These are phyloP conservation scores for human (Homo sapiens) DNA, from an alignment of 2,113 vertebrate genomes.

Conservation along the genomic window DNA sequence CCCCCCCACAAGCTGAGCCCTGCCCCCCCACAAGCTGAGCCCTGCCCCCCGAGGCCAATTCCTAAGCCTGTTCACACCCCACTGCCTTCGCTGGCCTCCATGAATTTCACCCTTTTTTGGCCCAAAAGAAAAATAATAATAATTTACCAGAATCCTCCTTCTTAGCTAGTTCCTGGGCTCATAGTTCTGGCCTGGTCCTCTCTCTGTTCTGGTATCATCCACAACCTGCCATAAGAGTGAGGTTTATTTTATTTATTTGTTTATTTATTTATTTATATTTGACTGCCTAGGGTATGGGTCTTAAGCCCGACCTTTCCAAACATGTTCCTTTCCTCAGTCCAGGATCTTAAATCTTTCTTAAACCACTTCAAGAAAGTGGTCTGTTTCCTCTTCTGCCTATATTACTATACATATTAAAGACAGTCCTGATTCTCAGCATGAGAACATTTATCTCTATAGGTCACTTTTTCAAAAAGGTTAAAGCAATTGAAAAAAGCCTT, in stretches of 20 bases:
- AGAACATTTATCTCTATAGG: slow-evolving; percentile 68
- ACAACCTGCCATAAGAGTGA: neutral
- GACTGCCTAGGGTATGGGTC: neutral
- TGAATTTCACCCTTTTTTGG: neutral
- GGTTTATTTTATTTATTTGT: neutral
- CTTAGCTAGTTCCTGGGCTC: neutral
- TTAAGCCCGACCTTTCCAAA: neutral
- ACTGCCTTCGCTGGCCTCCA: neutral
- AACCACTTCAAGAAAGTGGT: neutral
- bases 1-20: neutral
- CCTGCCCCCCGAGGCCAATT: neutral
- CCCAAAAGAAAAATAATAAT: neutral
- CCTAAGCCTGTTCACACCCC: neutral
- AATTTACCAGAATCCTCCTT: neutral
- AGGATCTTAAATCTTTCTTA: slow-evolving; percentile 35
- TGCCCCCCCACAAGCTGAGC: neutral
- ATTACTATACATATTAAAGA: neutral
- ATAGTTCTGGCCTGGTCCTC: neutral
- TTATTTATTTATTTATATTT: neutral
- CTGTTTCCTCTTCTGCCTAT: neutral
- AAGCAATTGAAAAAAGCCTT: slow-evolving; percentile 69
- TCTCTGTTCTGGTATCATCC: neutral
- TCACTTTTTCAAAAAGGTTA: slow-evolving; percentile 68
- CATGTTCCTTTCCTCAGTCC: neutral
- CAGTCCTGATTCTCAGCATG: slow-evolving; percentile 50